Base-by-base conservation (phyloP, 1,140 invertebrate species). In the Ceratina calcarata region DNA sequence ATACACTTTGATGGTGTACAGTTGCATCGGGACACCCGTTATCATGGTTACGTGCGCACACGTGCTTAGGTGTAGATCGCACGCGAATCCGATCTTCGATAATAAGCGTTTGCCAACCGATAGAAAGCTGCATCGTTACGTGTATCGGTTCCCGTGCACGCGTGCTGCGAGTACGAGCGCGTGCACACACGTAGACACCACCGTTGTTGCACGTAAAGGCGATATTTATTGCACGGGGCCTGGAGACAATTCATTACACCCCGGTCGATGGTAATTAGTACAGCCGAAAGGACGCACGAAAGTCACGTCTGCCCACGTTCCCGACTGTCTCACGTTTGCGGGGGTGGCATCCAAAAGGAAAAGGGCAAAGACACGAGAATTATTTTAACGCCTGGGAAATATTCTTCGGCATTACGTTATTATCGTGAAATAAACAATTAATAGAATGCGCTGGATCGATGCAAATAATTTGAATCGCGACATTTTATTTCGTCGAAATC, bases 31-130 rank as follows among this genome's bases (percentile, higher is more conserved):
- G 72, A 83, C 86, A 82, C 81, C 78, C 86, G 86, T 85, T 88
- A 88, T 83, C 72, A 76, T 70, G 76, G 60, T 81, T 83, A 88
- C 80, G 82, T 81, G 69, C 66, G 77, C 81, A 82, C 77, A 78
- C 76, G 86, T 84, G 81, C 78, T 71, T 45, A 37, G 75, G 67
- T 83, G 65, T 77, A 45, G 2, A 85, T 86, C 74, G 84, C 80
- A 86, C 84, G 86, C 85, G 86, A 88, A 81, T 88, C 79, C 83
- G 83, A 87, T 88, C 87, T 62, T 62, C 83, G 86, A 88, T 88
- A 86, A 88, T 88, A 86, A 88, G 79, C 84, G 77, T 76, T 85
- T 66, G 80, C 67, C 57, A 83, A 73, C 72, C 86, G 86, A 85
- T 88, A 81, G 85, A 88, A 85, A 86, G 87, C 84, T 81, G 55